A percentile compares a stretch with the other conserved stretches of the same genome.
Evolutionary conservation across 2,888 invertebrate genomes (phyloP).

Genomic region (Griposia aprilina): DNA sequence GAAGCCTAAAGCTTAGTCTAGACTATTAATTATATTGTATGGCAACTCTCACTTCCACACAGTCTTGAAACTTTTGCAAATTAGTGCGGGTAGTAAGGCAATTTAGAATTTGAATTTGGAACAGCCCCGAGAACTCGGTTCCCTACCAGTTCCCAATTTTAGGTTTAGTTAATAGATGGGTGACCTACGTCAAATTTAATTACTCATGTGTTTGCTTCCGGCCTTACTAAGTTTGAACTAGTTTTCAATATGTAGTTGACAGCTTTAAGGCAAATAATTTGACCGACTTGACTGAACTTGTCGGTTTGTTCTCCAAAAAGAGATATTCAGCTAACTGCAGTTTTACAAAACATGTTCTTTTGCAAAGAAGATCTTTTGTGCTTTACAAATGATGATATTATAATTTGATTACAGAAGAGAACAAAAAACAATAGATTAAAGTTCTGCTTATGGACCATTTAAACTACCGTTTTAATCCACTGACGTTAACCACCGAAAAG

Average conservation of each 20-base stretch:
- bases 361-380: too few species aligned
- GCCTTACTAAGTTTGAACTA: conserved; percentile 27
- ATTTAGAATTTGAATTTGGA: conserved; percentile 43
- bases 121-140: not conserved
- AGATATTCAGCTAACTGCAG: too few species aligned
- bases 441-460: not conserved
- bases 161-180: conserved; percentile 23
- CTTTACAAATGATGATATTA: not conserved
- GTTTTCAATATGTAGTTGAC: conserved; percentile 39
- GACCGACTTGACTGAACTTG: not conserved
- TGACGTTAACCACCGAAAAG: too few species aligned
- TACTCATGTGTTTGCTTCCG: conserved; percentile 34
- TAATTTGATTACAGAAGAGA: not conserved
- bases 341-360: not conserved
- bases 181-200: conserved; percentile 45
- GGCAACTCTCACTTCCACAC: conserved; percentile 8
- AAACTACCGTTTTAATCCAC: too few species aligned
- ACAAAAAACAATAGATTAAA: not conserved
- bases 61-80: conserved; percentile 51
- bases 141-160: conserved; percentile 3
- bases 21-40: conserved; percentile 48
- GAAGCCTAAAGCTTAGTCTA: conserved; percentile 3
- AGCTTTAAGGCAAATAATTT: not conserved
- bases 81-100: conserved; percentile 35
- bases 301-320: not conserved